Conservation (phyloP, 2,888 invertebrate species). For the Diachrysia chrysitis region DNA sequence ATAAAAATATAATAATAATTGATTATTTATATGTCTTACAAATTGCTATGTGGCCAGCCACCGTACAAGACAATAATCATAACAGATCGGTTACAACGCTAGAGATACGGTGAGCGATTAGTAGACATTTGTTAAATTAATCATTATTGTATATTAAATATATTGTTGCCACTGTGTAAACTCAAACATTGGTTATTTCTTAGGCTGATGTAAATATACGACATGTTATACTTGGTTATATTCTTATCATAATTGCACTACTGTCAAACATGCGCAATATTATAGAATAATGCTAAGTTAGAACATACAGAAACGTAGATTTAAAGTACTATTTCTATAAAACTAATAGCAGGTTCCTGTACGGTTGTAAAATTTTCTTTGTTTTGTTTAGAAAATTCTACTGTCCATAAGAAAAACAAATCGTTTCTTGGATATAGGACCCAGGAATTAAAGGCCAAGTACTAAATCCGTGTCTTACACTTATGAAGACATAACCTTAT, state of each 20-base stretch:
- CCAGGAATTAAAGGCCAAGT: no score
- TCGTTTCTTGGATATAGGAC: no score
- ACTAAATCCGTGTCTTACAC: no score
- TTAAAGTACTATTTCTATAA: no score
- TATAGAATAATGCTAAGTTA: not conserved
- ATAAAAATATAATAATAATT: conserved; percentile 81
- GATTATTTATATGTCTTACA: conserved; percentile 74
- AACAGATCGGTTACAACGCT: conserved; percentile 59
- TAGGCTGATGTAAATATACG: not conserved
- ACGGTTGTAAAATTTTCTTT: no score
- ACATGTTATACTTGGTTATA: not conserved
- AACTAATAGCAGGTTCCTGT: no score
- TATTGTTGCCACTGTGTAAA: conserved; percentile 9
- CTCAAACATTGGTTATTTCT: not conserved
- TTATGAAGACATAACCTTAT: no score
- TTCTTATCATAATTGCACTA: not conserved
- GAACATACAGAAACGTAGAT: not conserved
- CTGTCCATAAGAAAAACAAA: no score
- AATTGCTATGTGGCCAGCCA: conserved; percentile 86
- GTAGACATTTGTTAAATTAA: conserved; percentile 8
- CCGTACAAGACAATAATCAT: conserved; percentile 73
- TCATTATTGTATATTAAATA: conserved; percentile 7
- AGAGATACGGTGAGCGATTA: conserved; percentile 40
- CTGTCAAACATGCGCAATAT: not conserved
- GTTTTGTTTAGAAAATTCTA: no score